Base-by-base conservation (phyloP, 1,140 invertebrate species). In the Diprion similis region DNA sequence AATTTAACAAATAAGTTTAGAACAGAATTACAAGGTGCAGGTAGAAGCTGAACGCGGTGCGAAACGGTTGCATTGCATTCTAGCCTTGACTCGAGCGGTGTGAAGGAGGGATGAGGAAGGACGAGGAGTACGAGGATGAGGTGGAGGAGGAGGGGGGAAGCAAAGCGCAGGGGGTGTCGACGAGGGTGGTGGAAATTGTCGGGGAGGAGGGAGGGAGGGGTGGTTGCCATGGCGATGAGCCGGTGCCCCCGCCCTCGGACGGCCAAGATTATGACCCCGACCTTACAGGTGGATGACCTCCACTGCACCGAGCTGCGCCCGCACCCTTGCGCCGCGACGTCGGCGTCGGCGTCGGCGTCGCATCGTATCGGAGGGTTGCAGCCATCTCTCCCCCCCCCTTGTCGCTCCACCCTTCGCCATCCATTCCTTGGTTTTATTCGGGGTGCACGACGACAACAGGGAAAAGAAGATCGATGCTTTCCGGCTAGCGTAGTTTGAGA, bases 271-370 rank as follows among this genome's bases (percentile, higher is more conserved):
- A 83, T 79, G 86, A 86, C 87, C 87, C 87, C 87, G 85, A 86
- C 87, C 87, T 86, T 88, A 87, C 85, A 87, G 86, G 87, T 88
- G 83, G 86, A 88, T 88, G 85, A 87, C 87, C 87, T 87, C 87
- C 85, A 87, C 86, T 87, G 86, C 86, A 87, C 77, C 82, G 80
- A 19, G 76, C 72, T 78, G 79, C 84, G 84, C 83, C 82, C 82
- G 82, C 83, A 82, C 75, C 81, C 73, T 70, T 68, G 71, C 75
- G 59, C 65, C 75, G 69, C 74, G 75, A 69, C 73, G n/a, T 59
- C n/a, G 24, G 51, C 51, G 51, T 59, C n/a, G 24, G 51, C 51
- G 51, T 59, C 51, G 11, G 51, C 51, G 51, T 59, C 51, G 51
- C 51, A 9, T 59, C 51, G 51, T 37, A 37, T 37, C 24, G 8